Percentiles rank a stretch among this genome's conserved stretches.
phyloP scores from a whole-genome alignment of 2,888 invertebrate species.

The Eupithecia dodoneata region DNA sequence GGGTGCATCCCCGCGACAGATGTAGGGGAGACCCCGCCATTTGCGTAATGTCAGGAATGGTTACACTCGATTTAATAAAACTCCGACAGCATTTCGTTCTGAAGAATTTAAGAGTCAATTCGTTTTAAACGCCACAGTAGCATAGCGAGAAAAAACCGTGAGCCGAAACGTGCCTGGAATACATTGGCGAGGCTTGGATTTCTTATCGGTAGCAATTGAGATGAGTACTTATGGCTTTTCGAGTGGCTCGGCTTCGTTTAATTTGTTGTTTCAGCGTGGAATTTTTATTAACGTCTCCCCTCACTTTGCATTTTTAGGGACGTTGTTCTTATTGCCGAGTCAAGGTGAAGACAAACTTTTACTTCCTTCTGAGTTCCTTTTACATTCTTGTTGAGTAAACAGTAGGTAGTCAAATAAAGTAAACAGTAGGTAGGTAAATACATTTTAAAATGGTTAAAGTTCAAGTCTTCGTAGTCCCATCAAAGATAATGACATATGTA shows the following conservation, averaged over 20 bases:
- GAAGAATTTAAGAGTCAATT: conserved; percentile 84
- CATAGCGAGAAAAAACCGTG: conserved; percentile 81
- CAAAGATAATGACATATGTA: neutral
- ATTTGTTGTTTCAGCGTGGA: conserved; percentile 84
- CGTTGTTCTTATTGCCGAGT: conserved; percentile 66
- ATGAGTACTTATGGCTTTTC: conserved; percentile 85
- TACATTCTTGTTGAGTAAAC: conserved; percentile 31
- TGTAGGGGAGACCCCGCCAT: conserved; percentile 83
- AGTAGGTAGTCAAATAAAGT: conserved; percentile 18
- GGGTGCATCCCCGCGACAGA: conserved; percentile 84
- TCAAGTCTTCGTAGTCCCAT: neutral
- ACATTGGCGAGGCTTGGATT: conserved; percentile 82
- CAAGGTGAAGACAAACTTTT: conserved; percentile 66
- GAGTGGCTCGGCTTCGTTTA: conserved; percentile 84
- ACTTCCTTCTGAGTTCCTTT: conserved; percentile 55
- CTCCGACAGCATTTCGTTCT: conserved; percentile 82
- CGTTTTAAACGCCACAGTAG: conserved; percentile 81
- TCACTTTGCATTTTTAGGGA: conserved; percentile 76
- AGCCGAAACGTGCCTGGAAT: conserved; percentile 82
- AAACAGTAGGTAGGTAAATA: conserved; percentile 9
- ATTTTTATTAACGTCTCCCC: conserved; percentile 83
- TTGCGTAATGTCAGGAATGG: conserved; percentile 84
- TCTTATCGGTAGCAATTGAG: conserved; percentile 84
- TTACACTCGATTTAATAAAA: conserved; percentile 85
- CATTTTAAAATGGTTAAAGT: neutral